Evolutionary conservation across 2,888 invertebrate genomes (phyloP).

Genomic region (Polydesmus complanatus): DNA sequence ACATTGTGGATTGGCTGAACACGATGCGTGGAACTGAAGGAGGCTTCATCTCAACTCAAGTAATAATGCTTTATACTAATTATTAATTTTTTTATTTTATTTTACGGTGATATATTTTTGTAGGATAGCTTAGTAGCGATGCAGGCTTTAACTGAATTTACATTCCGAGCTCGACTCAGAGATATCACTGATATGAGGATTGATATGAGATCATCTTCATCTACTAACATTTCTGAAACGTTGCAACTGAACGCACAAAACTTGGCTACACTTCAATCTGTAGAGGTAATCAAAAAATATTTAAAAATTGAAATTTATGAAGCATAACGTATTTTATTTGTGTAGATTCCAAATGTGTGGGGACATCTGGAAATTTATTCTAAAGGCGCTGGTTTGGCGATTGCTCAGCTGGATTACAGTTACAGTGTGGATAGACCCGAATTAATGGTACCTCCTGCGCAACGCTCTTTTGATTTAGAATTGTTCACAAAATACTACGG

Average conservation of each 20-base stretch:
- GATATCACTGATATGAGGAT: conserved; percentile 28
- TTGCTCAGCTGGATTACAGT: conserved; percentile 33
- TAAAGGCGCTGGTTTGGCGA: conserved; percentile 34
- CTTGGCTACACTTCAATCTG: conserved; percentile 26
- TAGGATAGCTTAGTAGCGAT: conserved; percentile 35
- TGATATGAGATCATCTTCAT: conserved; percentile 29
- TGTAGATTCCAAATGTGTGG: conserved; percentile 26
- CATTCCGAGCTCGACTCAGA: conserved; percentile 26
- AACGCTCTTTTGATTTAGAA: conserved; percentile 28
- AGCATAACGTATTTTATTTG: neutral
- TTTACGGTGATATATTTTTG: neutral
- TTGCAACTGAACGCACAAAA: conserved; percentile 26
- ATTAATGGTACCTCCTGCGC: conserved; percentile 23
- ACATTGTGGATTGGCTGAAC: conserved; percentile 35
- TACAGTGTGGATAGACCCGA: conserved; percentile 27
- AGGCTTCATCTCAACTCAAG: conserved; percentile 34
- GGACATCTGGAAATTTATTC: conserved; percentile 34
- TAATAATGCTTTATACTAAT: conserved; percentile 21
- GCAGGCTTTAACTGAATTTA: conserved; percentile 33
- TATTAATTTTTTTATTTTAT: neutral
- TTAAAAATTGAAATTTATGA: neutral
- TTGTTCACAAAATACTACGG: conserved; percentile 26
- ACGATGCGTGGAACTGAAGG: conserved; percentile 33
- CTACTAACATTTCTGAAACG: conserved; percentile 25
- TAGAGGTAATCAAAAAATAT: conserved; percentile 18